These are phyloP conservation scores for Parazoanthus darwini DNA, from an alignment of 92 coral and sea anemone genomes.

Conservation along the genomic window DNA sequence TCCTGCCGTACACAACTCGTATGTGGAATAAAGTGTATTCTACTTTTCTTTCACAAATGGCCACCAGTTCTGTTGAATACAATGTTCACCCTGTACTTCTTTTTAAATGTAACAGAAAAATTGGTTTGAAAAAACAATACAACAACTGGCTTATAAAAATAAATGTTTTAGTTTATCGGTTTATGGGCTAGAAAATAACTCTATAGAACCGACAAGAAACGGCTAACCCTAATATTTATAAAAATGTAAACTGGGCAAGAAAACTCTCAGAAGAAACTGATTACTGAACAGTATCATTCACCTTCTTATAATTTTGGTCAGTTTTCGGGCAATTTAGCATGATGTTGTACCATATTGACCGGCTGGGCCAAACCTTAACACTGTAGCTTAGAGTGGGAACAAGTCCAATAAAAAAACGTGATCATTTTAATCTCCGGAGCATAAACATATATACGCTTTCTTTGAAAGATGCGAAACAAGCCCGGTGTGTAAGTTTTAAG, in stretches of 20 bases:
- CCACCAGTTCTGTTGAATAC: background rate
- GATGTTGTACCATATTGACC: background rate
- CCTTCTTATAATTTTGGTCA: background rate
- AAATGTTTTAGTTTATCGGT: background rate
- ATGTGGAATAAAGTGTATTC: background rate
- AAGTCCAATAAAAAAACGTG: no score
- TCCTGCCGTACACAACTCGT: background rate
- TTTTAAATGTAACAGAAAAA: background rate
- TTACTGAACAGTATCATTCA: background rate
- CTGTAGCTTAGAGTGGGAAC: background rate
- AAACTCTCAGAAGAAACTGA: no score
- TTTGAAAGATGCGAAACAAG: no score
- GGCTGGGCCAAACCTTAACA: background rate
- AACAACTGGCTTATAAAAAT: background rate
- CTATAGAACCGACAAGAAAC: background rate
- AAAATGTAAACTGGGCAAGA: no score
- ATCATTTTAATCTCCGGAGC: no score
- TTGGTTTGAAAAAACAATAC: background rate
- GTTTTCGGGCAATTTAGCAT: background rate
- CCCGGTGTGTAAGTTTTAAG: no score
- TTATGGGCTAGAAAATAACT: background rate
- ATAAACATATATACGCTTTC: no score
- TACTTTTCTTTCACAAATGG: background rate
- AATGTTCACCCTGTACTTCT: background rate
- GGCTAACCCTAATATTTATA: background rate